phyloP scores from a whole-genome alignment of 2,888 invertebrate species.

The Cepaea hortensis region DNA sequence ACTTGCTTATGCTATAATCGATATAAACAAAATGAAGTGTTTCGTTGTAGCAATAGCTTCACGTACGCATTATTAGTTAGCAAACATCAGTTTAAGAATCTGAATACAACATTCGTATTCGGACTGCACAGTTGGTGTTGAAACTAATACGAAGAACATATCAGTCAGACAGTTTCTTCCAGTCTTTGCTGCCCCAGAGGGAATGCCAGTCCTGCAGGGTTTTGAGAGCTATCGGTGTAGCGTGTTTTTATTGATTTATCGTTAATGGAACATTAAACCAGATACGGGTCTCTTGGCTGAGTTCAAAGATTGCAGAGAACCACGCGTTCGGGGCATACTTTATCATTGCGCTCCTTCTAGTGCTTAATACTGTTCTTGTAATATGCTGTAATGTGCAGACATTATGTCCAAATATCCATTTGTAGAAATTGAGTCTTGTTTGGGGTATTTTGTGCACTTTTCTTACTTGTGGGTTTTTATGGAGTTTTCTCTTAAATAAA shows the following conservation, averaged over 20 bases:
- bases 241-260: neutral
- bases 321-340: neutral
- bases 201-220: neutral
- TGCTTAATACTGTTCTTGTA: neutral
- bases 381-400: too few relatives aligned
- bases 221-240: neutral
- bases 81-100: too few relatives aligned
- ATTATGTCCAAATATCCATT: too few relatives aligned
- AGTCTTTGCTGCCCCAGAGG: neutral
- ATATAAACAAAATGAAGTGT: too few relatives aligned
- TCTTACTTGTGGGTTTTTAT: too few relatives aligned
- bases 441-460: too few relatives aligned
- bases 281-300: neutral
- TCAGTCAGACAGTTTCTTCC: neutral
- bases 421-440: too few relatives aligned
- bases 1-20: too few relatives aligned
- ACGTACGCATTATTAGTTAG: too few relatives aligned
- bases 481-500: too few relatives aligned
- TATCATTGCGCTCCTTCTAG: neutral
- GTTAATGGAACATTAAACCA: neutral
- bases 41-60: too few relatives aligned
- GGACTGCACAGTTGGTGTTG: neutral
- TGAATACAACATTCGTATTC: too few relatives aligned
- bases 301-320: neutral
- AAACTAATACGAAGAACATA: neutral